Evolutionary conservation across 2,888 invertebrate genomes (phyloP), one percentile per base, ranked within the genome.

Genomic region (Tinea semifulvella): DNA sequence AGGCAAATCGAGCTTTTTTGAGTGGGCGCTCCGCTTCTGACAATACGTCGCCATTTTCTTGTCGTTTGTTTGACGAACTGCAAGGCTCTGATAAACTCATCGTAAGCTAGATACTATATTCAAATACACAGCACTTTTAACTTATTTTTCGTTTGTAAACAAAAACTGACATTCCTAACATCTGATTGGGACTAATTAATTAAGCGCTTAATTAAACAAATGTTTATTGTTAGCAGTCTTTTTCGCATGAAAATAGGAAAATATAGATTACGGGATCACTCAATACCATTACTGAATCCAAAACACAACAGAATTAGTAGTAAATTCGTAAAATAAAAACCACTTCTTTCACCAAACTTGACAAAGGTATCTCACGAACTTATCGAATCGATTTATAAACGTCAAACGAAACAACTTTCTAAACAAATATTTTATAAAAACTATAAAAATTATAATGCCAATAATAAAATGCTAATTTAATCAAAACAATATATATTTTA

Each of bases 1-100:
- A 87, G 45, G 86, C 80, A 67, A 84, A 87, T 55, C 84, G 76
- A 47, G 87, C 87, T 67, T 87, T 87, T 64, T 87, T 87, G 53
- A 85, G 74, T 58, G 86, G 86, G 67, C 85, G 82, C 56, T 84
- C 83, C 46, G 73, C 68, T 52, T 81, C 81, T 58, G 63, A 60
- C 45, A 65, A 60, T 51, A 63, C 73, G 75, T 76, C 73, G 80
- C 82, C 75, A 75, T 77, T 74, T 67, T 81, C 79, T 67, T 69
- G 74, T 61, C 69, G 70, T 64, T 73, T 80, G 55, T 73, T 68
- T 48, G 84, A 81, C 48, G 81, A 70, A 47, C 75, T 83, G 50
- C 56, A 49, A 46, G 64, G 61, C 58, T 65, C 65, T 50, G 68
- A 55, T 45, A 56, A 56, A 67, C 73, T 74, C 79, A 79, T 76